Percentiles rank a stretch among this genome's conserved stretches.
These are phyloP conservation scores for Clinocottus analis DNA, from an alignment of 2,113 vertebrate genomes.

Conservation along the genomic window DNA sequence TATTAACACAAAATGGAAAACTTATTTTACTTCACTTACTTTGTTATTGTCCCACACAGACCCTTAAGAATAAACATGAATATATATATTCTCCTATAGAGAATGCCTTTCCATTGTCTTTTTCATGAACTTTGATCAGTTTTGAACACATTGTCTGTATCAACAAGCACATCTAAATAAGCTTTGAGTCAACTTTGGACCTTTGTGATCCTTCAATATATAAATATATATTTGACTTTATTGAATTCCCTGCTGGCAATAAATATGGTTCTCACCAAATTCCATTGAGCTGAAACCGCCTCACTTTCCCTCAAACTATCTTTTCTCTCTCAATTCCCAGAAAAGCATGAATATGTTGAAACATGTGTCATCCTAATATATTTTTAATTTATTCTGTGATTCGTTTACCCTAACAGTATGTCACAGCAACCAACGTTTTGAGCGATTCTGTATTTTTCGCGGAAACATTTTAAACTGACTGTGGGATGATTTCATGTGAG, in stretches of 20 bases:
- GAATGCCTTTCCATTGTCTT: slow-evolving; percentile 2
- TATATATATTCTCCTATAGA: neutral
- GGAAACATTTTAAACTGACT: neutral
- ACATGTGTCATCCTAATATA: neutral
- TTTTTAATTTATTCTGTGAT: neutral
- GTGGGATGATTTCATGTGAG: slow-evolving; percentile 43
- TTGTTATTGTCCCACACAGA: neutral
- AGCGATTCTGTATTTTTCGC: slow-evolving; percentile 25
- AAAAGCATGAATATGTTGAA: slow-evolving; percentile 1
- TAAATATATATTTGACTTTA: slow-evolving; percentile 69
- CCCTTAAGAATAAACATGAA: neutral
- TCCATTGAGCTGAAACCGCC: slow-evolving; percentile 53
- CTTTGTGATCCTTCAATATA: slow-evolving; percentile 54
- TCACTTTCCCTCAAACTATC: slow-evolving; percentile 27
- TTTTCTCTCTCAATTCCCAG: slow-evolving; percentile 13
- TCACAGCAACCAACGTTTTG: slow-evolving; percentile 13
- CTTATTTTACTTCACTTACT: neutral
- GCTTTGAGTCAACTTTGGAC: slow-evolving; percentile 17
- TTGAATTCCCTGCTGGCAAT: slow-evolving; percentile 72
- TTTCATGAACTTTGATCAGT: slow-evolving; percentile 7
- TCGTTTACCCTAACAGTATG: slow-evolving; percentile 15
- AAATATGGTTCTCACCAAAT: slow-evolving; percentile 76
- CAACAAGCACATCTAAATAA: slow-evolving; percentile 24
- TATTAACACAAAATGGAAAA: neutral
- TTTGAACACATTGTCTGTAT: slow-evolving; percentile 35